Conservation (phyloP, 2,113 vertebrate species). For the Lynx canadensis region DNA sequence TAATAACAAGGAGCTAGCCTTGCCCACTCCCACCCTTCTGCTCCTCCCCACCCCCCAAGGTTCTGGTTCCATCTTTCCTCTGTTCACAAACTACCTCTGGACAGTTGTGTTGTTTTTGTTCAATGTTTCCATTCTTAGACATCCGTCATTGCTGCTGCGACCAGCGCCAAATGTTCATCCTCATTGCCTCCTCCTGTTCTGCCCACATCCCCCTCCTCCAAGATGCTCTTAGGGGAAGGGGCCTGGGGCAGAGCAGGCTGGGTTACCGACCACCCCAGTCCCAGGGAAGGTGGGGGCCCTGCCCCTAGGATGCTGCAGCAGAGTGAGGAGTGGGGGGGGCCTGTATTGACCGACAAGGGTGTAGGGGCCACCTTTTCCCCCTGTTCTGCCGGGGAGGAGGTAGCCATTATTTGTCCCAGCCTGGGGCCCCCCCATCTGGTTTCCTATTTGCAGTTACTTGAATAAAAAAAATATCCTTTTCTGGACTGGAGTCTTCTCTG, state of each 20-base stretch:
- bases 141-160: constrained; percentile 83
- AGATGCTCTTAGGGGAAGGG: constrained; percentile 30
- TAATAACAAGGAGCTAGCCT: constrained; percentile 47
- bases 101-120: constrained; percentile 84
- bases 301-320: constrained; percentile 72
- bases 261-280: constrained; percentile 38
- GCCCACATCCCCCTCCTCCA: constrained; percentile 10
- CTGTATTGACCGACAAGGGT: background rate
- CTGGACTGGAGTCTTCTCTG: constrained; percentile 58
- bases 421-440: constrained; percentile 78
- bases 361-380: constrained; percentile 35
- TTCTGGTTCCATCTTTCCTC: constrained; percentile 82
- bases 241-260: constrained; percentile 54
- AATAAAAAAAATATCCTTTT: constrained; percentile 88
- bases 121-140: constrained; percentile 84
- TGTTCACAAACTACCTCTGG: constrained; percentile 91
- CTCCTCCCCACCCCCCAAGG: constrained; percentile 69
- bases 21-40: background rate
- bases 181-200: background rate
- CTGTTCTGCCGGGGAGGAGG: constrained; percentile 31
- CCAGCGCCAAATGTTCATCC: constrained; percentile 74
- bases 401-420: constrained; percentile 57
- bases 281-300: constrained; percentile 67
- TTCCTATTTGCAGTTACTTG: constrained; percentile 91
- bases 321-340: constrained; percentile 45